Evolutionary conservation across 2,797 vertebrate genomes (phyloP), one percentile per base, ranked within the genome.

Genomic region (Darevskia mixta): DNA sequence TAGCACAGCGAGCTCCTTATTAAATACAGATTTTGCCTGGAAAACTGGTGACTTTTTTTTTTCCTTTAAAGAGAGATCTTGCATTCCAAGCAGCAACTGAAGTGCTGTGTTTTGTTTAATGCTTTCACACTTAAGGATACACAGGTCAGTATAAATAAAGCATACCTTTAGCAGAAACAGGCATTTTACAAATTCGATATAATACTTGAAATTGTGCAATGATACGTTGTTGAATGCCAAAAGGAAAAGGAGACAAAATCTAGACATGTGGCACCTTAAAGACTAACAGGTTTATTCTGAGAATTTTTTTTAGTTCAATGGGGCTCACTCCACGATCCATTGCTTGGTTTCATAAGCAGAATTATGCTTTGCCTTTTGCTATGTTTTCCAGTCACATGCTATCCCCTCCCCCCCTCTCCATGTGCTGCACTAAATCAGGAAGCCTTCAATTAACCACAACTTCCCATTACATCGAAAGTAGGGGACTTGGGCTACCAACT

Each of bases 101-200:
- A 90, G 86, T 58, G 72, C 8, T 20, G 71, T 83, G 49, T 86
- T 81, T 76, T 89, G 38, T 86, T n/a, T 3, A 81, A 45, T 8
- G 73, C 1, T 89, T 35, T 25, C 82, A 79, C 78, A 88, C 23
- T 9, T 38, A 0, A 89, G 35, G 18, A 67, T 71, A 45, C 9
- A 35, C 9, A 35, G 0, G 5, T 35, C 10, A 83, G 66, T 20
- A 71, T 27, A 76, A 4, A 69, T 87, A 90, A 45, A 90, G 11
- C 29, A 64, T 27, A 9, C 66, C 88, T 90, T 88, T 91, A 88
- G 61, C 88, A 87, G 49, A 93, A 92, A 11, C 64, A 83, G 27
- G 87, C 79, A 87, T 86, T 83, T 88, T 90, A 75, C 73, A 79
- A 2, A 13, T 78, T 73, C 23, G 73, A 55, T 41, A 29, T 72